Conservation (phyloP, 2,888 invertebrate species). For the Orthonevra nobilis region DNA sequence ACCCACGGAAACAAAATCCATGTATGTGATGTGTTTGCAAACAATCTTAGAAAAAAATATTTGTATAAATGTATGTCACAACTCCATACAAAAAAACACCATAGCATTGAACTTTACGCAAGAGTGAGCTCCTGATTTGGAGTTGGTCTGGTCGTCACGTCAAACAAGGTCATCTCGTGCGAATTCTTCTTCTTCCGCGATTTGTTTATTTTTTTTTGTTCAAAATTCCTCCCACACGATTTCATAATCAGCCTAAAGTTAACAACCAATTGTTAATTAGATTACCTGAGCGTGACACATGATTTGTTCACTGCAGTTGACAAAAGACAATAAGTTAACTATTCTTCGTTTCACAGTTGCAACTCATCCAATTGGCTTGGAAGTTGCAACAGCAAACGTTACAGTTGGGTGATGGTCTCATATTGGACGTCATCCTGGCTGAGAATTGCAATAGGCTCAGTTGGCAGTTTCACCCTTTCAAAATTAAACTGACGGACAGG, state of each 20-base stretch:
- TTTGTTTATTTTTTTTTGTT: background rate
- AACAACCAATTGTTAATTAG: conserved; percentile 32
- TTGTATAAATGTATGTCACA: background rate
- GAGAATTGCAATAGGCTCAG: conserved; percentile 19
- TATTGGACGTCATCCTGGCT: background rate
- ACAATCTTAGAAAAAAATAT: too few relatives aligned
- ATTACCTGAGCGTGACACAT: conserved; percentile 46
- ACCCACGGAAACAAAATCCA: background rate
- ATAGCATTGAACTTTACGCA: conserved; percentile 65
- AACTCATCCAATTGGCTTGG: conserved; percentile 13
- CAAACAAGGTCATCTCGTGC: conserved; percentile 33
- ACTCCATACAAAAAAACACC: conserved; percentile 37
- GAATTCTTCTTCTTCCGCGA: conserved; percentile 44
- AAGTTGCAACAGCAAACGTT: conserved; percentile 43
- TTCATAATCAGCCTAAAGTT: conserved; percentile 18
- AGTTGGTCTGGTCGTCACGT: conserved; percentile 10
- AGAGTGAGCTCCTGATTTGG: conserved; percentile 49
- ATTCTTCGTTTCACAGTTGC: conserved; percentile 16
- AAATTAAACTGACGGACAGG: conserved; percentile 17
- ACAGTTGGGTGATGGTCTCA: conserved; percentile 45
- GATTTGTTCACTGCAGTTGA: conserved; percentile 26
- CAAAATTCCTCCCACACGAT: background rate
- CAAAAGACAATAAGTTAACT: conserved; percentile 23
- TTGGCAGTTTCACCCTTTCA: conserved; percentile 6
- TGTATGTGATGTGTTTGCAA: too few relatives aligned